phyloP scores from a whole-genome alignment of 2,113 vertebrate species.

The Silurus asotus region DNA sequence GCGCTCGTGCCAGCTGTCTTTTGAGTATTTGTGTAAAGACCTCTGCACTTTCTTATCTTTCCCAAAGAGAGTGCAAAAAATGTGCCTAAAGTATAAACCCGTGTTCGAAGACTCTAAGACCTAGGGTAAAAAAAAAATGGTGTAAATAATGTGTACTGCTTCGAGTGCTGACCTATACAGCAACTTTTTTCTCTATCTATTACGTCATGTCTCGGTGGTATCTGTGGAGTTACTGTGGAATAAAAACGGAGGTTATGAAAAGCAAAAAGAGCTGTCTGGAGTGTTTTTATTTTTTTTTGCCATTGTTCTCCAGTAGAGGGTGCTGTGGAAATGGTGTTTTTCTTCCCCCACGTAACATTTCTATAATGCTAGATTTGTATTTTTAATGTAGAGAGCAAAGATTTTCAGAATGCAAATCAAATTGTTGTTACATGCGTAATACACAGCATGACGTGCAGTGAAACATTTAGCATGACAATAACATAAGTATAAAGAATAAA shows the following conservation, averaged over 20 bases:
- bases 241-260: constrained; percentile 37
- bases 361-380: no score
- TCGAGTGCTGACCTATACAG: constrained; percentile 43
- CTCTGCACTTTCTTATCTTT: constrained; percentile 49
- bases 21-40: constrained; percentile 29
- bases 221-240: constrained; percentile 53
- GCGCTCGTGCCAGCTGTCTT: constrained; percentile 13
- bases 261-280: background rate
- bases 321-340: background rate
- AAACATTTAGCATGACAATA: no score
- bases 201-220: constrained; percentile 55
- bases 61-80: constrained; percentile 33
- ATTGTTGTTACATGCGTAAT: no score
- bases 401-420: no score
- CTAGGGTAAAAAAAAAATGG: constrained; percentile 14
- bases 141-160: constrained; percentile 50
- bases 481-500: no score
- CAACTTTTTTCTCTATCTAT: constrained; percentile 47
- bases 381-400: no score
- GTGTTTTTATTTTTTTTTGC: background rate
- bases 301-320: constrained; percentile 23
- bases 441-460: no score
- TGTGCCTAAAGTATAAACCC: constrained; percentile 56
- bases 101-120: constrained; percentile 18
- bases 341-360: no score